Percentiles rank a stretch among this genome's conserved stretches.
These are phyloP conservation scores for Lepidothrix coronata DNA, from an alignment of 2,113 vertebrate species.

Conservation along the genomic window DNA sequence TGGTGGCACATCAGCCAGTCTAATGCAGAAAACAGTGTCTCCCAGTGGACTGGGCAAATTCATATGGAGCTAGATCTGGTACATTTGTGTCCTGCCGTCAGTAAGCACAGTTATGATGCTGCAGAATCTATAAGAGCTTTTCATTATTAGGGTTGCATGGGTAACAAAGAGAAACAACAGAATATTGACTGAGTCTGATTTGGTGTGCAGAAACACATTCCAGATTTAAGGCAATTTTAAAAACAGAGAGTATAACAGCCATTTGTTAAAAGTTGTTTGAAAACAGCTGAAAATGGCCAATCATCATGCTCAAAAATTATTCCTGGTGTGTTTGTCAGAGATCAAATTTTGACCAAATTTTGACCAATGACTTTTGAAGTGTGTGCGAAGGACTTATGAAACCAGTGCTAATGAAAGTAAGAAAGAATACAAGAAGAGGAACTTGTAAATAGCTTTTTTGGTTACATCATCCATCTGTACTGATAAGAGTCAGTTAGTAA, in stretches of 20 bases:
- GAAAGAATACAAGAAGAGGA: neutral
- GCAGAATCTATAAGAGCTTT: neutral
- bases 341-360: neutral
- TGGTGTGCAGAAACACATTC: neutral
- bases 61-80: neutral
- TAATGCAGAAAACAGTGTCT: neutral
- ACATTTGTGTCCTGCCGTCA: neutral
- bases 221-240: neutral
- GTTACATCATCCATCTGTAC: neutral
- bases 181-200: neutral
- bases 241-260: neutral
- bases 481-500: neutral
- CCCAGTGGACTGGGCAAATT: neutral
- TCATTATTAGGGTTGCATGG: neutral
- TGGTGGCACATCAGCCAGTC: neutral
- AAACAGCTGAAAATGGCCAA: neutral
- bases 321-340: neutral
- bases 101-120: neutral
- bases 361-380: neutral
- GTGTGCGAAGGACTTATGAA: neutral
- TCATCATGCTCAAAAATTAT: neutral
- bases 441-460: neutral
- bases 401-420: neutral
- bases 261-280: neutral
- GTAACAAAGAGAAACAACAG: neutral